Evolutionary conservation across 2,113 vertebrate species (phyloP), one percentile per base, ranked within the genome.

Genomic region (Dipodomys merriami): DNA sequence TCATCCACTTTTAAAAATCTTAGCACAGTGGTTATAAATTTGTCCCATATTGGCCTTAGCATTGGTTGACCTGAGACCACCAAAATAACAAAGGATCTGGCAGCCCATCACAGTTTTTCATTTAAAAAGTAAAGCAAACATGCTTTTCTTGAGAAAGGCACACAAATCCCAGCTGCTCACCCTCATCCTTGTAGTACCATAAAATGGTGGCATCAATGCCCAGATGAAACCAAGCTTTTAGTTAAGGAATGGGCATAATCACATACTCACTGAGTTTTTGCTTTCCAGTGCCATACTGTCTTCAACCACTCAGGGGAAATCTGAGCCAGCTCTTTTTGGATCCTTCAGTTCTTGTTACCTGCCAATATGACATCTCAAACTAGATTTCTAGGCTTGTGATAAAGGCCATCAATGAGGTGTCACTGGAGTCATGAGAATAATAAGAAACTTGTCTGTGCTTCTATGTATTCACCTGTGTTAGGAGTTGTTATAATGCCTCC

Each of bases 21-120:
- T 97, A 93, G 11, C 49, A 96, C 29, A 92, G 53, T 29, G 65
- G 13, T 83, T 97, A 83, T 97, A 97, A 97, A 97, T 94, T 95
- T 87, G 0, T 82, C 89, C 46, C 94, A 69, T 53, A 80, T 93
- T 83, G 96, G 73, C 23, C 8, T 92, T 88, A 79, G 84, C 94
- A 94, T 90, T 95, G 87, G 46, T 46, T 97, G 96, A 95, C 84
- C 91, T 82, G 0, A 22, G 82, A 93, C 95, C 88, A 91, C 65
- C 65, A 73, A 88, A 91, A 82, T 94, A 96, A 94, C 88, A 95
- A 96, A 73, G 44, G n/a, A 30, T 35, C 5, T 84, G 29, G 49
- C 22, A 11, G 18, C 11, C 65, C 39, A 76, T 79, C n/a, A 49
- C 72, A 83, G 62, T 65, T 13, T 86, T 82, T 84, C 77, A 72